Evolutionary conservation across 2,113 vertebrate genomes (phyloP).

Genomic region (Okapia johnstoni): DNA sequence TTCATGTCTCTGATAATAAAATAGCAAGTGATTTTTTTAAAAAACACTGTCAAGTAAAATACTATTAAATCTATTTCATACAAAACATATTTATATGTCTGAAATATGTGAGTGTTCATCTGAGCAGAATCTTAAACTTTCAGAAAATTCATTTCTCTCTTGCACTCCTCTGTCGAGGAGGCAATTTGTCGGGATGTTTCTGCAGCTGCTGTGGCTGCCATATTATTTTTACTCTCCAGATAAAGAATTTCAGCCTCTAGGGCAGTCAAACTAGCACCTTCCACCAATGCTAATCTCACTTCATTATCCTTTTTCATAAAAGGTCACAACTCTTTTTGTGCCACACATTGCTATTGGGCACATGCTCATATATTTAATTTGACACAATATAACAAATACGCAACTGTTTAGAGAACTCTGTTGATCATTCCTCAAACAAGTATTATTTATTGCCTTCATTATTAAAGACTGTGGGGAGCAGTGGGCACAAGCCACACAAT

Average conservation of each 20-base stretch:
- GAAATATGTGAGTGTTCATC: constrained; percentile 33
- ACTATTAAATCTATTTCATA: constrained; percentile 26
- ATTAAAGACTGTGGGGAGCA: not conserved
- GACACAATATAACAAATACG: constrained; percentile 33
- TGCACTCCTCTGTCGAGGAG: not conserved
- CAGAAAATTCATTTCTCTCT: constrained; percentile 44
- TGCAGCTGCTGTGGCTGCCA: not conserved
- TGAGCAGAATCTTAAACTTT: constrained; percentile 31
- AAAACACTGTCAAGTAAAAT: constrained; percentile 43
- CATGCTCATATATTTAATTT: constrained; percentile 52
- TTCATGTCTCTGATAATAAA: constrained; percentile 18
- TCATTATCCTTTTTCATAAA: constrained; percentile 56
- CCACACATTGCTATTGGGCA: not conserved
- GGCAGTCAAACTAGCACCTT: constrained; percentile 34
- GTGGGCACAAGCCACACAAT: not conserved
- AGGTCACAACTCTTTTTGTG: constrained; percentile 54
- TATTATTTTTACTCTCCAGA: constrained; percentile 47
- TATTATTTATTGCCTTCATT: constrained; percentile 30
- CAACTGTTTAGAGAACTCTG: constrained; percentile 6
- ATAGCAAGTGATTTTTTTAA: not conserved
- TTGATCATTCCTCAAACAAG: not conserved
- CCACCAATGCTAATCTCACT: constrained; percentile 48
- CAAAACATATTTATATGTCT: not conserved
- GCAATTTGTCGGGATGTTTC: not conserved
- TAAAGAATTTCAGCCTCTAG: constrained; percentile 52